phyloP scores from a whole-genome alignment of 2,797 vertebrate species.

The Lepus townsendii region DNA sequence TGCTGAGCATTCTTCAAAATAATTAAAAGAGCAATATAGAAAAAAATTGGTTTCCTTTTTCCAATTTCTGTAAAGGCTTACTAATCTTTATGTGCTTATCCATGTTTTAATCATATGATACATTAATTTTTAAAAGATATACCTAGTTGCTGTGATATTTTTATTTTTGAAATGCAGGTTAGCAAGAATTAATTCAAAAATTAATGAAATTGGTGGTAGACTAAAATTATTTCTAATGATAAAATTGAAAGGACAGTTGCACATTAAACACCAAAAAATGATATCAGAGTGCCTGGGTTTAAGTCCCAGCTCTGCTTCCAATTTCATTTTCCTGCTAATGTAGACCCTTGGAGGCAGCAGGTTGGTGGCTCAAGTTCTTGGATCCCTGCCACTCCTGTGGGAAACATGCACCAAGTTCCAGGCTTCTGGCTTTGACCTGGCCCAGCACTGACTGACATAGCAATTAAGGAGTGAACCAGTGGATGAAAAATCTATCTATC shows the following conservation, averaged over 20 bases:
- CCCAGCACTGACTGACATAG: no score
- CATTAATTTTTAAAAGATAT: background rate
- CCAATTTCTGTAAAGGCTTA: background rate
- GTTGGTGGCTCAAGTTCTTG: no score
- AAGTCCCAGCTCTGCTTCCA: no score
- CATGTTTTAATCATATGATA: background rate
- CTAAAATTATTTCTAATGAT: conserved; percentile 49
- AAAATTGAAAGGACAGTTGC: background rate
- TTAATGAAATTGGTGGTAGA: conserved; percentile 24
- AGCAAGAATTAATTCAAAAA: background rate
- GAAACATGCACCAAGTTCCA: no score
- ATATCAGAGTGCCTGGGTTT: no score
- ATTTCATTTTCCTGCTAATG: no score
- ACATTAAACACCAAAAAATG: no score
- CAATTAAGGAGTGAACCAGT: no score
- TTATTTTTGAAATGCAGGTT: background rate
- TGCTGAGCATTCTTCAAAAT: background rate
- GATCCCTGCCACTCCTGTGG: no score
- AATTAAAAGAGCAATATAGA: background rate
- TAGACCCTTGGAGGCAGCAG: no score
- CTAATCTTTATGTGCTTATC: background rate
- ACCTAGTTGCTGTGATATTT: background rate
- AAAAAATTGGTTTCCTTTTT: background rate
- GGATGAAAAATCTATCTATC: no score
- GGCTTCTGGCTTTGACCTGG: no score